Evolutionary conservation across 1,140 invertebrate genomes (phyloP).

Genomic region (Ericerus pela): DNA sequence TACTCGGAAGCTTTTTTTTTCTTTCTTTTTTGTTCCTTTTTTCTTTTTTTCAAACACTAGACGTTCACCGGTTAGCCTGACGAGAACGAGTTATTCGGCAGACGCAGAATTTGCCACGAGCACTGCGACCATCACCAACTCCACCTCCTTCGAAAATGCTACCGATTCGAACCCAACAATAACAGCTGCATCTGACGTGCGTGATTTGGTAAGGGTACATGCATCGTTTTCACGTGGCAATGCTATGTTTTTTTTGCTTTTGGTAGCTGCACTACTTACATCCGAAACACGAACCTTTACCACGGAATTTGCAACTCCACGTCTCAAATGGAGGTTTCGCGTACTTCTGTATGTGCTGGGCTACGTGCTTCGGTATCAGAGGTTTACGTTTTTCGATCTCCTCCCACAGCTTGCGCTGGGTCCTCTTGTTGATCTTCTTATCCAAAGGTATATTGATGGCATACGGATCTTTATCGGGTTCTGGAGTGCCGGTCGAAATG

Average conservation of each 20-base stretch:
- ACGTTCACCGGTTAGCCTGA: not conserved
- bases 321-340: not conserved
- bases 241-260: not conserved
- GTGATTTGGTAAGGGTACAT: no score
- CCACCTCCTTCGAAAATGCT: no score
- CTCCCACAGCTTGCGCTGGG: not conserved
- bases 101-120: no score
- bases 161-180: no score
- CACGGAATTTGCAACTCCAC: not conserved
- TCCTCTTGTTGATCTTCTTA: not conserved
- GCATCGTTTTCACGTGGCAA: not conserved
- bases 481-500: not conserved
- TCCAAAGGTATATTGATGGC: not conserved
- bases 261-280: no score
- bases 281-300: conserved; percentile 1
- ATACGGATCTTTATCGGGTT: not conserved
- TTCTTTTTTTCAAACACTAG: no score
- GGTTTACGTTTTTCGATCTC: conserved; percentile 5
- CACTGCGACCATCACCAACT: no score
- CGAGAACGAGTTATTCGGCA: conserved; percentile 3
- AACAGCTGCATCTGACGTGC: not conserved
- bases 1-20: no score
- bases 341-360: not conserved
- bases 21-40: conserved; percentile 1
- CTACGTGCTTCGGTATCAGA: not conserved